A percentile compares a stretch with the other conserved stretches of the same genome.
These are phyloP conservation scores for Dynastes grantii DNA, from an alignment of 2,888 invertebrate genomes.

Conservation along the genomic window DNA sequence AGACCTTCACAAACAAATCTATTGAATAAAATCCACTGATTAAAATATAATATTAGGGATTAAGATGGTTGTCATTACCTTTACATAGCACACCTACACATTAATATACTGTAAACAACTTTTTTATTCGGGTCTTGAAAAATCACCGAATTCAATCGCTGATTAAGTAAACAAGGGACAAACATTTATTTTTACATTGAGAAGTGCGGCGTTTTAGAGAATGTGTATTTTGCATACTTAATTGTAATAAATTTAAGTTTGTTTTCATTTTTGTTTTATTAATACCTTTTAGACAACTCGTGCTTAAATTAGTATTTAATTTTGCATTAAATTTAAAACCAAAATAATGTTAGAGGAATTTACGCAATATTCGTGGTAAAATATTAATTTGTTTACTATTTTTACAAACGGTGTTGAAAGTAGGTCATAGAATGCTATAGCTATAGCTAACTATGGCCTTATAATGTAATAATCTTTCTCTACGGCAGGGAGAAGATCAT, in stretches of 20 bases:
- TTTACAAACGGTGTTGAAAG: constrained; percentile 14
- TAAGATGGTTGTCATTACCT: too few species aligned
- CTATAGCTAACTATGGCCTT: neutral
- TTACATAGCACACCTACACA: too few species aligned
- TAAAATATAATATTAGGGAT: too few species aligned
- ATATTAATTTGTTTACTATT: constrained; percentile 36
- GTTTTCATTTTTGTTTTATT: neutral
- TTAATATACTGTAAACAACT: too few species aligned
- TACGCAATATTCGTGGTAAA: constrained; percentile 25
- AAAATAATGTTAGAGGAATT: constrained; percentile 11
- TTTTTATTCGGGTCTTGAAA: too few species aligned
- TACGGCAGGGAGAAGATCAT: too few species aligned
- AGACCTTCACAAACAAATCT: too few species aligned
- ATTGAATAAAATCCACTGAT: too few species aligned
- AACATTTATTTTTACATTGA: neutral
- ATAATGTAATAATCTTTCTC: neutral
- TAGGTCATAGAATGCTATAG: constrained; percentile 4
- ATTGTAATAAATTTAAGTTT: neutral
- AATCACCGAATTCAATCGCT: too few species aligned
- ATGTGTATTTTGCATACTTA: neutral
- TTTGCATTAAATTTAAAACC: neutral
- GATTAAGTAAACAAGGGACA: neutral
- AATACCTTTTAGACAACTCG: neutral
- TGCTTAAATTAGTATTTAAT: neutral
- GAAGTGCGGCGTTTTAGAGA: neutral